Evolutionary conservation across 2,113 vertebrate genomes (phyloP).

Genomic region (Pan paniscus): DNA sequence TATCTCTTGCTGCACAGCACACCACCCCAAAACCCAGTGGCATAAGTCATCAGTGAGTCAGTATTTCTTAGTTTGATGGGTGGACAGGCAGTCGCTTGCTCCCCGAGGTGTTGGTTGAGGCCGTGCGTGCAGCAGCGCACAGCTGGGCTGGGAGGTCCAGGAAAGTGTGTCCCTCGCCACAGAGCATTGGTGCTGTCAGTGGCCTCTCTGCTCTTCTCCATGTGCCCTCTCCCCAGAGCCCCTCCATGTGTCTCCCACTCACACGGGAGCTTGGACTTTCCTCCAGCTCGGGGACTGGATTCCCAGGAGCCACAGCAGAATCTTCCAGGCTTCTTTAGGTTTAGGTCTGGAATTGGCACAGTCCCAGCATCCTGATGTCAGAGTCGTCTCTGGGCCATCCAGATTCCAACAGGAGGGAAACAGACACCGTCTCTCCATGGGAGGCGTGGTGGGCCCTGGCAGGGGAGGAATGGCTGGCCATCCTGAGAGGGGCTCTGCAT

Average conservation of each 20-base stretch:
- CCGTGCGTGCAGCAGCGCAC: background rate
- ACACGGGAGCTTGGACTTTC: background rate
- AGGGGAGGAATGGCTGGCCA: background rate
- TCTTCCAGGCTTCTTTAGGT: background rate
- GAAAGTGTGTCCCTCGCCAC: rapidly evolving
- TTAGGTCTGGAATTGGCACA: background rate
- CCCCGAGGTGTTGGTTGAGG: background rate
- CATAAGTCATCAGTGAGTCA: background rate
- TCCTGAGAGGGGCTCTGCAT: background rate
- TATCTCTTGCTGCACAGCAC: background rate
- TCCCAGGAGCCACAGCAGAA: background rate
- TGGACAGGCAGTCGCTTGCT: background rate
- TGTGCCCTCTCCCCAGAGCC: background rate
- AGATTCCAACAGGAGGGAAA: background rate
- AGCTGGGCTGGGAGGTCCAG: background rate
- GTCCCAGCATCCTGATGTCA: background rate
- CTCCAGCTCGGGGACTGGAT: rapidly evolving
- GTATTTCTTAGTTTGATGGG: background rate
- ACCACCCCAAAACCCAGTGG: background rate
- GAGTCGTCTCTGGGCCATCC: background rate
- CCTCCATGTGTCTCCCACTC: background rate
- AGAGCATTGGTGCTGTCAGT: no score
- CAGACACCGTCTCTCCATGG: background rate
- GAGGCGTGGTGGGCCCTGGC: no score
- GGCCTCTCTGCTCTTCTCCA: background rate